Conservation (phyloP, 2,888 invertebrate species). For the Ferrisia virgata region DNA sequence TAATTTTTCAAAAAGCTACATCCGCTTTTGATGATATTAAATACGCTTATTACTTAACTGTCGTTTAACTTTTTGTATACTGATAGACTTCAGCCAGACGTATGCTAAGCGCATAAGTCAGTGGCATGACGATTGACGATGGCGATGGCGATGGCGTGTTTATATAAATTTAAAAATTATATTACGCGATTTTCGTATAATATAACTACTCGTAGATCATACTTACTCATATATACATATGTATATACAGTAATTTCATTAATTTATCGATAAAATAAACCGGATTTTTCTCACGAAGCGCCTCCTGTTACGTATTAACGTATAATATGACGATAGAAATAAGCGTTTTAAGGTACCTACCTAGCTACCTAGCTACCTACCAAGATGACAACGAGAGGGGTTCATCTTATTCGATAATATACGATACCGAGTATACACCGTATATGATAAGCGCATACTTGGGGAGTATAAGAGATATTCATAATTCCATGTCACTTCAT, state of each 20-base stretch:
- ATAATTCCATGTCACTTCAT: background rate
- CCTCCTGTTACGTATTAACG: background rate
- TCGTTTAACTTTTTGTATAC: no score
- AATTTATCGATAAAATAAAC: background rate
- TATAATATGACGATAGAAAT: background rate
- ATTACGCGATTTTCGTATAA: background rate
- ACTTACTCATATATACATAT: no score
- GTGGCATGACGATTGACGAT: background rate
- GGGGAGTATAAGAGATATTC: background rate
- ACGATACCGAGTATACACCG: no score
- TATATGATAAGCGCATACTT: no score
- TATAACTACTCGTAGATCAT: no score
- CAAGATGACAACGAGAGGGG: background rate
- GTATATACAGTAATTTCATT: background rate
- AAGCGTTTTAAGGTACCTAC: no score
- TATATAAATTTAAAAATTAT: background rate
- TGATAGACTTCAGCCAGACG: no score
- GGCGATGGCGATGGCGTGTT: no score
- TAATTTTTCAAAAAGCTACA: constrained; percentile 7
- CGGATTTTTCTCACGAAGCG: background rate
- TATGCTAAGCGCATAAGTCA: background rate
- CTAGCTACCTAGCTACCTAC: no score
- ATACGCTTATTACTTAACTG: no score
- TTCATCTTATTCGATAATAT: background rate
- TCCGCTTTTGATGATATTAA: background rate